phyloP scores from a whole-genome alignment of 1,140 invertebrate genomes.

The Brachionus manjavacas region DNA sequence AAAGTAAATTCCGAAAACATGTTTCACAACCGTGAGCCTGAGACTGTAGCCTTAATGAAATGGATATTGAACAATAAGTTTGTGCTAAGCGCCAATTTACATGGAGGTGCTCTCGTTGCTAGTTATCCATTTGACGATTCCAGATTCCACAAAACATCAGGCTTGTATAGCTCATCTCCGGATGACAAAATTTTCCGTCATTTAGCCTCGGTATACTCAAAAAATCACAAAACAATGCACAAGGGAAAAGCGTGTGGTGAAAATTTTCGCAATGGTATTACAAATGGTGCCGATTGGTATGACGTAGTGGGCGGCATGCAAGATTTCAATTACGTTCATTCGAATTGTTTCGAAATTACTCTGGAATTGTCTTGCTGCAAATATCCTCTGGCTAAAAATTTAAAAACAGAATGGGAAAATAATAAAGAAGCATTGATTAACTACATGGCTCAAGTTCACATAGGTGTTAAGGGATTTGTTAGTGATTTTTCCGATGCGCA shows the following conservation, averaged over 20 bases:
- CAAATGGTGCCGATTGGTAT: conserved; percentile 43
- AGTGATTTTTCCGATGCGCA: conserved; percentile 45
- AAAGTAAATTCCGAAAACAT: conserved; percentile 62
- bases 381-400: conserved; percentile 64
- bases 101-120: conserved; percentile 83
- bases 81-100: conserved; percentile 90
- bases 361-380: conserved; percentile 95
- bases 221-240: conserved; percentile 31
- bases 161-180: not conserved
- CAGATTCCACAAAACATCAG: not conserved
- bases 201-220: conserved; percentile 9
- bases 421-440: conserved; percentile 33
- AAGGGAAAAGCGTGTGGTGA: not conserved
- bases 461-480: conserved; percentile 79
- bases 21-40: conserved; percentile 75
- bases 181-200: conserved; percentile 25
- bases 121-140: conserved; percentile 77
- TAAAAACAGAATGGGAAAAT: conserved; percentile 39
- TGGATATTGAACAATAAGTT: conserved; percentile 86
- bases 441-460: conserved; percentile 66
- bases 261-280: conserved; percentile 26
- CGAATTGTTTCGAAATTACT: conserved; percentile 96
- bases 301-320: conserved; percentile 73
- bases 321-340: conserved; percentile 96
- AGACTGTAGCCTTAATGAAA: conserved; percentile 82